Evolutionary conservation across 2,888 invertebrate genomes (phyloP), one percentile per base, ranked within the genome.

Genomic region (Cheilosia pagana): DNA sequence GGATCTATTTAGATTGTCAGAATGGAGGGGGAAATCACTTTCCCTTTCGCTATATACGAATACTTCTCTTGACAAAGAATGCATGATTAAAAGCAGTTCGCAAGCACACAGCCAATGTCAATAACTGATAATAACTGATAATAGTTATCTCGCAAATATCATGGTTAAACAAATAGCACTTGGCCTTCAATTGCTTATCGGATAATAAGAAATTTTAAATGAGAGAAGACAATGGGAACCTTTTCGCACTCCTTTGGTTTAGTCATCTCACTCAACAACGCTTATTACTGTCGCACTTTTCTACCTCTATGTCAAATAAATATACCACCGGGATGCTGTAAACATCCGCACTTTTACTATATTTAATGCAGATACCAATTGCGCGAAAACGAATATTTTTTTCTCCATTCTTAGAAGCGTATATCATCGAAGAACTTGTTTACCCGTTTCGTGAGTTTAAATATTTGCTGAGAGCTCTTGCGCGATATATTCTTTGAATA

Each of bases 381-480:
- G 45, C 45, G 16, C 16, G 8, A 45, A 45, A 8, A 19, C 3
- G 45, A 19, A 7, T 43, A 2, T 19, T 2, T 45, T 45, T 45
- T 16, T n/a, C 7, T 45, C 1, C 2, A 43, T 45, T 45, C 45
- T 19, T 19, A 3, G 45, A 45, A 45, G 3, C 6, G 19, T 45
- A 16, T 16, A 16, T 16, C 16, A 19, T 19, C 45, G 45, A 45
- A 3, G 8, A 45, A 16, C 16, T 45, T 45, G 45, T 45, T 45
- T 45, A 45, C 45, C 3, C 19, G 8, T 45, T 45, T 45, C 43
- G 5, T 43, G 43, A 43, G 16, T 16, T 6, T 16, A 43, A 43
- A 43, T 43, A 45, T 45, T 45, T 16, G 8, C 45, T 45, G 45
- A 45, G 6, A 45, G 45, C 45, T 45, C 19, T 45, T 8, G 45